phyloP scores from a whole-genome alignment of 2,797 vertebrate genomes.

The Danio tinwini region DNA sequence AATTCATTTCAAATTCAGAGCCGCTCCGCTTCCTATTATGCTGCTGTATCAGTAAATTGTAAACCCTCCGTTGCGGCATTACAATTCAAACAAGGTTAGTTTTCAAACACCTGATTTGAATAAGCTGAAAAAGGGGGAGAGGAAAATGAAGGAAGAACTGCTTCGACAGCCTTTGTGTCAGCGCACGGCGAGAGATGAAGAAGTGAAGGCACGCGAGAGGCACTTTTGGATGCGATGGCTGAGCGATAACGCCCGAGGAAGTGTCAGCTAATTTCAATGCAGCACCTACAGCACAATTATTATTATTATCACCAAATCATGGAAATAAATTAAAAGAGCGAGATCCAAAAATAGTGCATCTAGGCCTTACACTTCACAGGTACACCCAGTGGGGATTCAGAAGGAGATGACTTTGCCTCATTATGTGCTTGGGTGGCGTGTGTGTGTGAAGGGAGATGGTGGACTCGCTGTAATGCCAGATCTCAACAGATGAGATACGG shows the following conservation, averaged over 20 bases:
- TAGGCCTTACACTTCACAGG: slow-evolving; percentile 81
- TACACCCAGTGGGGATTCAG: slow-evolving; percentile 73
- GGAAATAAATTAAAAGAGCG: slow-evolving; percentile 85
- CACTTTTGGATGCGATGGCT: slow-evolving; percentile 74
- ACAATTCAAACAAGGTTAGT: slow-evolving; percentile 87
- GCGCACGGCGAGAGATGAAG: slow-evolving; percentile 56
- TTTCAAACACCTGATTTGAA: slow-evolving; percentile 87
- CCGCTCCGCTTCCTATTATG: slow-evolving; percentile 67
- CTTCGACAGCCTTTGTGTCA: slow-evolving; percentile 74
- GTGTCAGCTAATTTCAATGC: slow-evolving; percentile 86
- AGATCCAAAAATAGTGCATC: slow-evolving; percentile 83
- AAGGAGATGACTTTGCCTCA: slow-evolving; percentile 75
- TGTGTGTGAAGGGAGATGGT: slow-evolving; percentile 65
- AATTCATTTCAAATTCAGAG: slow-evolving; percentile 78
- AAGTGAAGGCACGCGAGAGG: slow-evolving; percentile 54
- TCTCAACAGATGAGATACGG: slow-evolving; percentile 64
- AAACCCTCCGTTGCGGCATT: slow-evolving; percentile 76
- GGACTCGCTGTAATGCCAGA: slow-evolving; percentile 77
- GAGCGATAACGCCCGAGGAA: slow-evolving; percentile 79
- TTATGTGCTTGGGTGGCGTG: slow-evolving; percentile 69
- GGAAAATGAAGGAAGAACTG: slow-evolving; percentile 69
- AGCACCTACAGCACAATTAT: slow-evolving; percentile 85
- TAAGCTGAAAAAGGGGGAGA: slow-evolving; percentile 67
- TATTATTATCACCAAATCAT: slow-evolving; percentile 87
- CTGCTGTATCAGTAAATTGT: slow-evolving; percentile 82